Percentiles rank a stretch among this genome's conserved stretches.
These are phyloP conservation scores for Myodes glareolus DNA, from an alignment of 2,113 vertebrate species.

Conservation along the genomic window DNA sequence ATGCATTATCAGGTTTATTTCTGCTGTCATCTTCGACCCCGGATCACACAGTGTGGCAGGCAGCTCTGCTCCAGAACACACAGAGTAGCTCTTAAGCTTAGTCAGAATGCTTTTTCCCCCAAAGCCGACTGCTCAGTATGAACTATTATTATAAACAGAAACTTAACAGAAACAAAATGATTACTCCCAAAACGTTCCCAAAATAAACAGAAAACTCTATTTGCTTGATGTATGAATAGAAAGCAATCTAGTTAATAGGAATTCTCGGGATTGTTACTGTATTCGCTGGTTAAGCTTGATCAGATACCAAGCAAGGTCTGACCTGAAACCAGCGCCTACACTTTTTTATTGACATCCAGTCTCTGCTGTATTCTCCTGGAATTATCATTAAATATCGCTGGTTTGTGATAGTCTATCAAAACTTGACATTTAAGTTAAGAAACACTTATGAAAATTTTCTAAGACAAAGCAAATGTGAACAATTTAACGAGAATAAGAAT, in stretches of 20 bases:
- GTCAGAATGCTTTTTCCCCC: background rate
- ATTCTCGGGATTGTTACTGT: background rate
- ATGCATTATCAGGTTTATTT: background rate
- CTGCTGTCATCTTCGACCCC: background rate
- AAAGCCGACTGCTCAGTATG: background rate
- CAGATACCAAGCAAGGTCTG: background rate
- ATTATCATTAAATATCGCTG: background rate
- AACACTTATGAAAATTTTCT: background rate
- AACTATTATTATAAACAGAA: background rate
- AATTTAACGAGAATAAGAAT: background rate
- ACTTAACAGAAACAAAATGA: background rate
- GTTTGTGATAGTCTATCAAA: background rate
- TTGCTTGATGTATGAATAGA: background rate
- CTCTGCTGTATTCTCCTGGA: background rate
- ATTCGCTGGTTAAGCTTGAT: background rate
- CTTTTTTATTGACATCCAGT: background rate
- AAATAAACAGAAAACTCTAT: background rate
- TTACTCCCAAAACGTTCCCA: background rate
- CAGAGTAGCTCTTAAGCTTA: background rate
- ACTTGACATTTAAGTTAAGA: background rate
- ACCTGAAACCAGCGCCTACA: background rate
- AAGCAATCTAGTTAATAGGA: background rate
- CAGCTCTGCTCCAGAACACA: fast-evolving
- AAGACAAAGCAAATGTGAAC: background rate
- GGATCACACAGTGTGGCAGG: too few relatives aligned